These are phyloP conservation scores for Triplophysa yarkandensis DNA, from an alignment of 2,797 vertebrate species.

Conservation along the genomic window DNA sequence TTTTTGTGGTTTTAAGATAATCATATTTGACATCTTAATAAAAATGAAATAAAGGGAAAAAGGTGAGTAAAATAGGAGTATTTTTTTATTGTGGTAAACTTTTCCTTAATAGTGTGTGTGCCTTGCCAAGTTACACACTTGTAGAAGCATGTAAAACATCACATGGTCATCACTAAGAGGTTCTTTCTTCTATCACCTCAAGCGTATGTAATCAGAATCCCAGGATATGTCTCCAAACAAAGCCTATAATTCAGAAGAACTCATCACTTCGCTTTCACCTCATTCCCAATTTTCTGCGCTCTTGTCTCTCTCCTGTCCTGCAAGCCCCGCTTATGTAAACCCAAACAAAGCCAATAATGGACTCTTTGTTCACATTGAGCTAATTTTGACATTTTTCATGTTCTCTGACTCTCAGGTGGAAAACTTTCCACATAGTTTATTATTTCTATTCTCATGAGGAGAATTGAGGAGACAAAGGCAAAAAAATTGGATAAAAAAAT, in stretches of 20 bases:
- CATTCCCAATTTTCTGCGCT: slow-evolving; percentile 39
- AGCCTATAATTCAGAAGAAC: slow-evolving; percentile 66
- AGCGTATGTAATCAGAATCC: slow-evolving; percentile 68
- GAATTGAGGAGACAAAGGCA: slow-evolving; percentile 3
- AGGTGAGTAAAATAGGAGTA: too few relatives aligned
- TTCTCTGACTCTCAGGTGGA: slow-evolving; percentile 69
- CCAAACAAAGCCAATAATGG: slow-evolving; percentile 64
- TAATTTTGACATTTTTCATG: slow-evolving; percentile 71
- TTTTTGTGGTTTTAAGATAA: too few relatives aligned
- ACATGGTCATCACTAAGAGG: slow-evolving; percentile 51
- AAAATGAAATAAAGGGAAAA: too few relatives aligned
- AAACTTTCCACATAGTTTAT: slow-evolving; percentile 46
- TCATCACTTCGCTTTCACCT: slow-evolving; percentile 38
- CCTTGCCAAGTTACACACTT: slow-evolving; percentile 36
- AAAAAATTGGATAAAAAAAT: slow-evolving; percentile 29
- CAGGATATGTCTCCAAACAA: slow-evolving; percentile 68
- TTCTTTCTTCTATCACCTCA: slow-evolving; percentile 60
- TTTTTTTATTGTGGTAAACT: too few relatives aligned
- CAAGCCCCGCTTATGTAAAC: slow-evolving; percentile 69
- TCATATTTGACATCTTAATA: too few relatives aligned
- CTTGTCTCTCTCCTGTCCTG: slow-evolving; percentile 16
- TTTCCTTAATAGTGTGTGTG: slow-evolving; percentile 4
- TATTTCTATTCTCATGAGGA: slow-evolving; percentile 26
- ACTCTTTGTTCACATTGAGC: slow-evolving; percentile 64
- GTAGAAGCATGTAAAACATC: slow-evolving; percentile 51